These are phyloP conservation scores for Anorthoa munda DNA, from an alignment of 2,888 invertebrate genomes.

Conservation along the genomic window DNA sequence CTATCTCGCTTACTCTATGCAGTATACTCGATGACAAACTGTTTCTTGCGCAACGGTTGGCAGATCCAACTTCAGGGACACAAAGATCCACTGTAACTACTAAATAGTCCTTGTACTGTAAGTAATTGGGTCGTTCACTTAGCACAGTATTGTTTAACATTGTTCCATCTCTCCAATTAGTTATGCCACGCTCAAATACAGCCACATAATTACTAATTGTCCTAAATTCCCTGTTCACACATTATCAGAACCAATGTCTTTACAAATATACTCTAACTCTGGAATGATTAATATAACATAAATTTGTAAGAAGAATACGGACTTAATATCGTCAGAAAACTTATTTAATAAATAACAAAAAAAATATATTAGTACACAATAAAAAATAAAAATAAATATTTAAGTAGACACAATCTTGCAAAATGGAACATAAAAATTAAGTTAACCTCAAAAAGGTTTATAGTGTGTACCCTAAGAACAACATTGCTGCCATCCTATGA, in stretches of 20 bases:
- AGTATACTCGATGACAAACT: too few species aligned
- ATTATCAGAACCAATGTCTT: conserved; percentile 53
- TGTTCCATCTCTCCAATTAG: background rate
- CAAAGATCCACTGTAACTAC: too few species aligned
- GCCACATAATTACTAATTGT: conserved; percentile 39
- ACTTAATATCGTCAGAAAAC: conserved; percentile 23
- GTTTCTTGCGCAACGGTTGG: too few species aligned
- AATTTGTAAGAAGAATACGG: conserved; percentile 29
- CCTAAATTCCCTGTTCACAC: conserved; percentile 57
- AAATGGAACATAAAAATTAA: conserved; percentile 34
- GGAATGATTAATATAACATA: conserved; percentile 69
- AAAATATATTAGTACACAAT: conserved; percentile 39
- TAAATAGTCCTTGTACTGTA: background rate
- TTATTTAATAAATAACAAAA: conserved; percentile 61
- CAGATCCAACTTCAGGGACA: too few species aligned
- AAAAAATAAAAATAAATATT: conserved; percentile 43
- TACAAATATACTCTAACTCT: conserved; percentile 60
- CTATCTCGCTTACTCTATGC: too few species aligned
- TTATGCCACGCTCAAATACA: conserved; percentile 45
- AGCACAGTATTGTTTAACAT: conserved; percentile 7
- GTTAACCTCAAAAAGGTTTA: conserved; percentile 48
- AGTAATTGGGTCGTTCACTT: conserved; percentile 30
- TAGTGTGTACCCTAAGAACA: conserved; percentile 28
- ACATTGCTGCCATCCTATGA: background rate
- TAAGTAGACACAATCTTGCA: conserved; percentile 38